A percentile compares a stretch with the other conserved stretches of the same genome.
phyloP scores from a whole-genome alignment of 1,140 invertebrate genomes.

The Dendroctonus ponderosae region DNA sequence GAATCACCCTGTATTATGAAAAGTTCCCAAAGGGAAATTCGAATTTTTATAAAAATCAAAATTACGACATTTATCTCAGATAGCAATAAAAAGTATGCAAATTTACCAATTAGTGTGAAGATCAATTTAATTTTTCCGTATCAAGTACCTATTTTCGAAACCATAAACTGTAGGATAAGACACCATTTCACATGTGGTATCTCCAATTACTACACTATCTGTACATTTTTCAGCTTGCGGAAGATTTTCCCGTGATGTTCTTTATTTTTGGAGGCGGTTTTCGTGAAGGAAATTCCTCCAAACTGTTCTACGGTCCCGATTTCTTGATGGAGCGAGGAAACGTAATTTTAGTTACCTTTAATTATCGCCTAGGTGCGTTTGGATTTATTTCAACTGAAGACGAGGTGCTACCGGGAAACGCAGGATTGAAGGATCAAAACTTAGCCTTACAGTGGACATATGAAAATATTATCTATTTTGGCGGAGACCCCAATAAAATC shows the following conservation, averaged over 20 bases:
- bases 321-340: slow-evolving; percentile 66
- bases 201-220: background rate
- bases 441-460: slow-evolving; percentile 7
- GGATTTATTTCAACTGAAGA: slow-evolving; percentile 46
- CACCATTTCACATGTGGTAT: too few relatives aligned
- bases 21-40: too few relatives aligned
- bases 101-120: too few relatives aligned
- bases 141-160: too few relatives aligned
- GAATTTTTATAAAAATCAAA: too few relatives aligned
- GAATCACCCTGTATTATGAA: too few relatives aligned
- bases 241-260: slow-evolving; percentile 64
- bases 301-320: slow-evolving; percentile 62
- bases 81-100: too few relatives aligned
- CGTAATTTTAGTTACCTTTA: slow-evolving; percentile 65
- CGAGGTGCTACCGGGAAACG: slow-evolving; percentile 4
- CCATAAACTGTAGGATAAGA: too few relatives aligned
- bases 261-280: slow-evolving; percentile 78
- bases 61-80: too few relatives aligned
- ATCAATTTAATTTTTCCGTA: background rate
- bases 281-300: slow-evolving; percentile 60
- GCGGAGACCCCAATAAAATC: slow-evolving; percentile 6
- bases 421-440: slow-evolving; percentile 20
- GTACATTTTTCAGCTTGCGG: background rate
- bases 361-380: slow-evolving; percentile 67
- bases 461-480: slow-evolving; percentile 9